These are phyloP conservation scores for Heliconius sara DNA, from an alignment of 2,888 invertebrate species.

Conservation along the genomic window DNA sequence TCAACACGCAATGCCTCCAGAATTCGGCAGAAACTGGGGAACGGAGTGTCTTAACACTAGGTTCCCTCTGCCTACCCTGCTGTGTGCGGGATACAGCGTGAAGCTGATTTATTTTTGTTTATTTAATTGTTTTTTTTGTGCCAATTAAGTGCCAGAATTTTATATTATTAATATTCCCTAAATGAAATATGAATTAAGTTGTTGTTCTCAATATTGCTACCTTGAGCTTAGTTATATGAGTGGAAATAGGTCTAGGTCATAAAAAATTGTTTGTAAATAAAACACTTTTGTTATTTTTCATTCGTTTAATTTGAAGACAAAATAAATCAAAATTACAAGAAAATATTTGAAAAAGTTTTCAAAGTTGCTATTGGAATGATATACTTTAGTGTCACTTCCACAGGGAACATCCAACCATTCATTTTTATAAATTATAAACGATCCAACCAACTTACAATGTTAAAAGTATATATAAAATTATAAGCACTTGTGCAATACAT, in stretches of 20 bases:
- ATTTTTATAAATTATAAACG: neutral
- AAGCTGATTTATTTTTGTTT: too few species aligned
- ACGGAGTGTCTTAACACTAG: too few species aligned
- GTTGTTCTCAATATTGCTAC: too few species aligned
- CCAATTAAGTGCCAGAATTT: too few species aligned
- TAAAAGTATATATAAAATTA: constrained; percentile 31
- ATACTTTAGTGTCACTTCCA: constrained; percentile 14
- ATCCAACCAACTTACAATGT: constrained; percentile 8
- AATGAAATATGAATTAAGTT: too few species aligned
- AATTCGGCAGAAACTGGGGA: too few species aligned
- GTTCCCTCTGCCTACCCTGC: too few species aligned
- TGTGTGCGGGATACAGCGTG: too few species aligned
- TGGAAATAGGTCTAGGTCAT: neutral
- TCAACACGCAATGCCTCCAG: too few species aligned
- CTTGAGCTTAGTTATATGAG: neutral
- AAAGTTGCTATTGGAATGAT: constrained; percentile 59
- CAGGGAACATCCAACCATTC: neutral
- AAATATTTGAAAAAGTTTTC: constrained; percentile 57
- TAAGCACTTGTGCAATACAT: constrained; percentile 26
- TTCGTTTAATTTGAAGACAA: constrained; percentile 67
- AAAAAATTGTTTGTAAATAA: constrained; percentile 49
- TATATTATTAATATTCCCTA: too few species aligned
- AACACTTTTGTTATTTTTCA: constrained; percentile 52
- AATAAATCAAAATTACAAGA: constrained; percentile 55
- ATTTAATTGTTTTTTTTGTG: too few species aligned